Evolutionary conservation across 2,113 vertebrate species (phyloP), one percentile per base, ranked within the genome.

Genomic region (Vombatus ursinus): DNA sequence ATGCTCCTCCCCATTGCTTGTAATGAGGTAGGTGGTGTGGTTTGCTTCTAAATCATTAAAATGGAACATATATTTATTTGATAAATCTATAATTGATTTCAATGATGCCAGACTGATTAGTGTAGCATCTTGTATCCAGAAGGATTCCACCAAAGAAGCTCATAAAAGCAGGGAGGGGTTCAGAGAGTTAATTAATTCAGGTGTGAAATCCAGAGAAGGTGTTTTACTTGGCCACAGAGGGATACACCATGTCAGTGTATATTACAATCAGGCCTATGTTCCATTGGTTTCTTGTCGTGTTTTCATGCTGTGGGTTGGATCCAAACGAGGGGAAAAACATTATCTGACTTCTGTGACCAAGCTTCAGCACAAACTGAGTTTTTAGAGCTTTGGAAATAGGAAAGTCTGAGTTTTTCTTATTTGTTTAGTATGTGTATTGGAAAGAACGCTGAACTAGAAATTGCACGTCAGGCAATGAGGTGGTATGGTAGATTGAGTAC

Each of bases 31-130:
- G n/a, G 68, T 84, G n/a, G 68, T 84, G 68, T 84, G 68, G 3
- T 51, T 50, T 25, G 52, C 51, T 26, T n/a, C 16, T n/a, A 93
- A 61, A 22, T 89, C 50, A 26, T 52, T 37, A 26, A 91, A 92
- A 92, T n/a, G 24, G 22, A 91, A 93, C 90, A n/a, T 48, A 89
- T 91, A 52, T 91, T 52, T 50, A 50, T 28, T 50, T 61, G 96
- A 48, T 44, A 52, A 48, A 94, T 22, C 1, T 52, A 22, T 61
- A 90, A 37, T 14, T 19, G 23, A 16, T 5, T 16, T 22, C 37
- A 4, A 2, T 47, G 53, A 89, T 31, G 11, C 2, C 11, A n/a
- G 50, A n/a, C 8, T 26, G 25, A 26, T n/a, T 93, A 89, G 89
- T 10, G 90, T 5, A 51, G 44, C 19, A 0, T n/a, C 53, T 92